Evolutionary conservation across 2,797 vertebrate species (phyloP), one percentile per base, ranked within the genome.

Genomic region (Rhinella marina): DNA sequence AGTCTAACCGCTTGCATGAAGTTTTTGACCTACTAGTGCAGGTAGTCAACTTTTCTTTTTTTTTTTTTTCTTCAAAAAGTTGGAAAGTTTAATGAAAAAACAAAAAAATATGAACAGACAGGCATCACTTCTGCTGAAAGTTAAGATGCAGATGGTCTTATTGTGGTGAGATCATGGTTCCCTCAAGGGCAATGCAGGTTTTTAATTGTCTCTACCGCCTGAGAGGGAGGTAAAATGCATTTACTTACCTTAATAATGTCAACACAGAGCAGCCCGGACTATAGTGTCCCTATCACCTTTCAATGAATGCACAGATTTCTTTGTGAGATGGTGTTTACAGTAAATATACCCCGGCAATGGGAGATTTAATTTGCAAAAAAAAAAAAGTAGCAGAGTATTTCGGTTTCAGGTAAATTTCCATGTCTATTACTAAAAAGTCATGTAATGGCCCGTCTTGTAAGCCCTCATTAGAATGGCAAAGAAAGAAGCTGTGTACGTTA

Each of bases 391-490:
- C 14, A 27, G n/a, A 75, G 17, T 29, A 73, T 41, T 57, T 1
- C 16, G 17, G 83, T 85, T 77, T 85, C 83, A 48, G 72, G 13
- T 85, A 48, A 76, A 85, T 85, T 77, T 62, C 10, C 57, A 85
- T 76, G n/a, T 50, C 83, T 84, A 48, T 84, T 76, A 9, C 1
- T 50, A 21, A 32, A 41, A 48, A 14, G 1, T 32, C 27, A 61
- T 23, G 72, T 52, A 25, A 77, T 25, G 75, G 23, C 75, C 75
- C 11, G 12, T 54, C 9, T n/a, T 52, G 48, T 54, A 14, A 14
- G 50, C 7, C 48, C 48, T 50, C 13, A 77, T 77, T 54, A 54
- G 11, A 54, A 77, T 77, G 23, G 50, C 16, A 77, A 77, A 77
- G 75, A 14, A 10, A 25, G 11, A 52, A 77, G 50, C 75, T 77